Percentiles rank a stretch among this genome's conserved stretches.
These are phyloP conservation scores for Diorhabda carinulata DNA, from an alignment of 1,140 invertebrate genomes.

Conservation along the genomic window DNA sequence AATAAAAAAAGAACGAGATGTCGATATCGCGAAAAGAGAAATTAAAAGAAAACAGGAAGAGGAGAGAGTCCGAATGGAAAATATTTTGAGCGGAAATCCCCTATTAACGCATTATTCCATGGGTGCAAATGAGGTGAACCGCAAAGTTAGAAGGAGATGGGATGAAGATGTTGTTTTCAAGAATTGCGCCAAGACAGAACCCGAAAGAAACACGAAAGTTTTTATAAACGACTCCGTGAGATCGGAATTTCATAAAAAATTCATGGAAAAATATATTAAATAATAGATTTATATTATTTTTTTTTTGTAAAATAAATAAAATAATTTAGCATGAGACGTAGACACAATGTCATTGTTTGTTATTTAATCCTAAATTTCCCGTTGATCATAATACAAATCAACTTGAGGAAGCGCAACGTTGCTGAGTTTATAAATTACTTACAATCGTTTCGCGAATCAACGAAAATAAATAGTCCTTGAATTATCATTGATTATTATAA, in stretches of 20 bases:
- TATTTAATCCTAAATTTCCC: too few relatives aligned
- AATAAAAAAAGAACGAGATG: conserved; percentile 93
- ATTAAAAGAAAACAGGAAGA: conserved; percentile 88
- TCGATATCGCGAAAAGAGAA: conserved; percentile 87
- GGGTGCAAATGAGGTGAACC: conserved; percentile 69
- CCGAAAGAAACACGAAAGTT: conserved; percentile 80
- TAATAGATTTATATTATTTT: conserved; percentile 50
- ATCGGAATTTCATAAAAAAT: conserved; percentile 98
- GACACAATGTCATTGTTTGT: too few relatives aligned
- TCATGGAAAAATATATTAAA: conserved; percentile 99
- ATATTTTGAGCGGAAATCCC: conserved; percentile 97
- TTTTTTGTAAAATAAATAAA: too few relatives aligned
- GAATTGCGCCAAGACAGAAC: conserved; percentile 95
- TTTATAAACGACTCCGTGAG: conserved; percentile 98
- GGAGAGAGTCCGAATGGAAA: conserved; percentile 96
- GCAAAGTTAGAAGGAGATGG: conserved; percentile 94
- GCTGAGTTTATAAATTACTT: too few relatives aligned
- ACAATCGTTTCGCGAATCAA: too few relatives aligned
- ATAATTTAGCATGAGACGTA: too few relatives aligned
- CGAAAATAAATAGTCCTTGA: too few relatives aligned
- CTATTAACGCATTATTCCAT: conserved; percentile 77
- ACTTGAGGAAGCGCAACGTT: too few relatives aligned
- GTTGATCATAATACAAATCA: too few relatives aligned
- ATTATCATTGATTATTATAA: too few relatives aligned
- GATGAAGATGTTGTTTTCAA: conserved; percentile 99